Evolutionary conservation across 2,888 invertebrate species (phyloP), one percentile per base, ranked within the genome.

Genomic region (Archips crataeganus): DNA sequence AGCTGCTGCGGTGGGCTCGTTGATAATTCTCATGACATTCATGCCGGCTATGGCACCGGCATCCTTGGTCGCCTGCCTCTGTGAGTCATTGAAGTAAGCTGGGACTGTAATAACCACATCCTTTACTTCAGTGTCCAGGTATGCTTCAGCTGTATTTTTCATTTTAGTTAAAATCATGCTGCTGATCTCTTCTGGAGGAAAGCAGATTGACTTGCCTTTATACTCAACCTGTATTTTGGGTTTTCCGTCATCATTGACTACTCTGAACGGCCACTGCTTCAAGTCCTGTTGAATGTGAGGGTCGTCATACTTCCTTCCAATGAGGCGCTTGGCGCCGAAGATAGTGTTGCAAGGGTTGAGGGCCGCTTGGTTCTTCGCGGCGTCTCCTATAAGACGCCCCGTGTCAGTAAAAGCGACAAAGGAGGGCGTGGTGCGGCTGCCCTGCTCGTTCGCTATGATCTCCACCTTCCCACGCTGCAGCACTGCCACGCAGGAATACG

Each of bases 211-310:
- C 81, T 96, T 95, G 0, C 96, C 96, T 81, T 96, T 96, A 84
- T 95, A 96, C 77, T 95, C 94, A 2, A 96, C 95, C 85, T 95
- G 94, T 75, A 97, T 88, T 87, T 96, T 96, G 0, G 96, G 96
- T 79, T 96, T 97, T 2, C 96, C 95, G 3, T 88, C 90, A 8
- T 96, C 96, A 78, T 93, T 96, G 11, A 96, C 85, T 0, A 97
- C 96, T 81, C 95, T 95, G 86, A 98, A 98, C 0, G 98, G 97
- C 98, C 98, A 98, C 79, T 97, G 96, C 84, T 97, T 97, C 85
- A 97, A 95, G 83, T 98, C 98, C 70, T 95, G 95, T 84, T 97
- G 97, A 36, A 98, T 97, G 79, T 96, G 96, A 81, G 94, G 94
- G 82, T 98, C 97, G 76, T 96, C 95, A 86, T 95, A 98, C 78